These are phyloP conservation scores for Rapana venosa DNA, from an alignment of 2,888 invertebrate species.

Conservation along the genomic window DNA sequence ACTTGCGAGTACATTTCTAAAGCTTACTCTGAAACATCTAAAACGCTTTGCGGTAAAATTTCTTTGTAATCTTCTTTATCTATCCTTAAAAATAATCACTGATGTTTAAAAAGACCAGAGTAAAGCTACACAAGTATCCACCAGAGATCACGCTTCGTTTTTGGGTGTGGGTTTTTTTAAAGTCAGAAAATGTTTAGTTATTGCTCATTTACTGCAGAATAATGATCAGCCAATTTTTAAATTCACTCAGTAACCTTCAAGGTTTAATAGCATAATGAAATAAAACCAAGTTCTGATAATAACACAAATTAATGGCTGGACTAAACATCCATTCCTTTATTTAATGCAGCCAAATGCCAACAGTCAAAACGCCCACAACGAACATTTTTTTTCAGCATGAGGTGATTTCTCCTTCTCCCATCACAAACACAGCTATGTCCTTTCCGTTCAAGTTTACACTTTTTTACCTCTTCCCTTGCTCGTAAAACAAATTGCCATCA, in stretches of 20 bases:
- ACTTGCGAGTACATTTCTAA: too few species aligned
- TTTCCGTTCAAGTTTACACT: background rate
- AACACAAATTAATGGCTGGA: background rate
- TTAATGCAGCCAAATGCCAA: background rate
- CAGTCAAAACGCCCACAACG: background rate
- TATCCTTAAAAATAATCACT: too few species aligned
- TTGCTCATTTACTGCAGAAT: too few species aligned
- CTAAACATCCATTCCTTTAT: background rate
- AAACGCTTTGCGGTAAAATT: too few species aligned
- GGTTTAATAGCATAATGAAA: background rate
- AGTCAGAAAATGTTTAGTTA: too few species aligned
- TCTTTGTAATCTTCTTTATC: too few species aligned
- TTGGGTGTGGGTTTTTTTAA: too few species aligned
- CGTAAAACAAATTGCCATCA: background rate
- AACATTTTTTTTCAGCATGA: background rate
- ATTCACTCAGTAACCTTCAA: background rate
- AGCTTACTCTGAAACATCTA: too few species aligned
- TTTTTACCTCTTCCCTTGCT: background rate
- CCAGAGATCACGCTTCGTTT: too few species aligned
- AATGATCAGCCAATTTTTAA: too few species aligned
- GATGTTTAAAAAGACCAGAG: too few species aligned
- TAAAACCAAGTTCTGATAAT: background rate
- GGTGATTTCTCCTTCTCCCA: background rate
- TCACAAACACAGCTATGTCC: background rate
- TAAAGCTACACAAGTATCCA: too few species aligned